Percentiles rank a stretch among this genome's conserved stretches.
Conservation (phyloP, 2,113 vertebrate species). For the Gnathonemus longibarbis region DNA sequence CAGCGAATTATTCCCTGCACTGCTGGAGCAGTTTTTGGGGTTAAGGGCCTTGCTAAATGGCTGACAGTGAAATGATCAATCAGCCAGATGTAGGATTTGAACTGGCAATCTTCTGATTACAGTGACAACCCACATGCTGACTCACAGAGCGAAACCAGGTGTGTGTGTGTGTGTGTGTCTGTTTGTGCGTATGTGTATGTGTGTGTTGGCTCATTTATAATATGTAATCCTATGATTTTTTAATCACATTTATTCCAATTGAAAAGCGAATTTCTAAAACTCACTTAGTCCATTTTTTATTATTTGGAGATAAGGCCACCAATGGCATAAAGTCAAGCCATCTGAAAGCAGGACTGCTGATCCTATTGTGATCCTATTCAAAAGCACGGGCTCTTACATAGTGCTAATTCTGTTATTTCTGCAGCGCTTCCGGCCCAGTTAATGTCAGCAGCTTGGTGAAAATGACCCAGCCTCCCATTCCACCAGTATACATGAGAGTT, state of each 20-base stretch:
- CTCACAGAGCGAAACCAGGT: neutral
- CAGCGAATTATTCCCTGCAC: neutral
- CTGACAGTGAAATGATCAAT: neutral
- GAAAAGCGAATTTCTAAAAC: neutral
- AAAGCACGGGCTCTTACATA: neutral
- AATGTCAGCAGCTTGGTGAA: neutral
- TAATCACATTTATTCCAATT: neutral
- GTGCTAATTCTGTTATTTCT: neutral
- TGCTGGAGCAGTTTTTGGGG: neutral
- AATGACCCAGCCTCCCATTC: neutral
- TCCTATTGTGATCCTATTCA: neutral
- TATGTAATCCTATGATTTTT: neutral
- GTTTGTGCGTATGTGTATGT: neutral
- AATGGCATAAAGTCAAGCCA: neutral
- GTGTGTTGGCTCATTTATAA: too few relatives aligned
- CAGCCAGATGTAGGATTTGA: neutral
- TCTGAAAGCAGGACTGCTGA: neutral
- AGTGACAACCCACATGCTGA: neutral
- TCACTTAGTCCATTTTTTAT: neutral
- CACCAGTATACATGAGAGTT: neutral
- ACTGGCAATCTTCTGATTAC: neutral
- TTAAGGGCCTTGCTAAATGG: neutral
- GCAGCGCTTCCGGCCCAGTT: neutral
- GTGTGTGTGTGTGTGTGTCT: neutral
- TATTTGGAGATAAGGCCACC: neutral